A percentile compares a stretch with the other conserved stretches of the same genome.
These are phyloP conservation scores for Phrynocephalus vlangalii DNA, from an alignment of 2,797 vertebrate species.

Conservation along the genomic window DNA sequence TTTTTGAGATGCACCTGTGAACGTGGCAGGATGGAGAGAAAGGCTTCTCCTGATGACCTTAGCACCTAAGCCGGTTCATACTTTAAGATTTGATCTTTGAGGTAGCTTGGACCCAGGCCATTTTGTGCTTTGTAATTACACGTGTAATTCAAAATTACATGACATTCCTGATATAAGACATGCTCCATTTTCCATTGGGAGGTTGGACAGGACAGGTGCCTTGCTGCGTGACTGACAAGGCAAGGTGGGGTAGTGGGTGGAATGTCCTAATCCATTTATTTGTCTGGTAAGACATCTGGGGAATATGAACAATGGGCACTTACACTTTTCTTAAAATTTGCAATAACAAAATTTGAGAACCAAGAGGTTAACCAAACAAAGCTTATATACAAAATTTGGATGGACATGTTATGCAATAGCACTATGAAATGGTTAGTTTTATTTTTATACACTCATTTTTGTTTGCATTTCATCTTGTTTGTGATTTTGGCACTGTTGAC, in stretches of 20 bases:
- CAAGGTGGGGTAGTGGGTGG: neutral
- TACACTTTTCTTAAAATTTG: neutral
- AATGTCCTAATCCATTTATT: too few relatives aligned
- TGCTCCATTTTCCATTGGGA: neutral
- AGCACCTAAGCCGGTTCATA: too few relatives aligned
- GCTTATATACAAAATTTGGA: neutral
- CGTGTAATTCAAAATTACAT: too few relatives aligned
- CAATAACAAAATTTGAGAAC: neutral
- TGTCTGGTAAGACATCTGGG: neutral
- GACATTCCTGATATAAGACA: too few relatives aligned
- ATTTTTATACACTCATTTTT: neutral
- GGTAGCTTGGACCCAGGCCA: too few relatives aligned
- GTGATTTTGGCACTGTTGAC: neutral
- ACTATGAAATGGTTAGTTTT: neutral
- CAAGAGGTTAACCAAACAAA: neutral
- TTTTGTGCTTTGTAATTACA: too few relatives aligned
- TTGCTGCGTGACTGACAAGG: neutral
- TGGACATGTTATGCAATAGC: rapidly evolving
- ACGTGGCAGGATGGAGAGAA: too few relatives aligned
- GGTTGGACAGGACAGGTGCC: neutral
- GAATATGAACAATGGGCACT: neutral
- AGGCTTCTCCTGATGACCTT: too few relatives aligned
- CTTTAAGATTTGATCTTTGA: too few relatives aligned
- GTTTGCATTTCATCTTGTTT: neutral
- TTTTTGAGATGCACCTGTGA: too few relatives aligned